Percentiles rank a stretch among this genome's conserved stretches.
phyloP scores from a whole-genome alignment of 2,113 vertebrate genomes.

The Rhea americana region DNA sequence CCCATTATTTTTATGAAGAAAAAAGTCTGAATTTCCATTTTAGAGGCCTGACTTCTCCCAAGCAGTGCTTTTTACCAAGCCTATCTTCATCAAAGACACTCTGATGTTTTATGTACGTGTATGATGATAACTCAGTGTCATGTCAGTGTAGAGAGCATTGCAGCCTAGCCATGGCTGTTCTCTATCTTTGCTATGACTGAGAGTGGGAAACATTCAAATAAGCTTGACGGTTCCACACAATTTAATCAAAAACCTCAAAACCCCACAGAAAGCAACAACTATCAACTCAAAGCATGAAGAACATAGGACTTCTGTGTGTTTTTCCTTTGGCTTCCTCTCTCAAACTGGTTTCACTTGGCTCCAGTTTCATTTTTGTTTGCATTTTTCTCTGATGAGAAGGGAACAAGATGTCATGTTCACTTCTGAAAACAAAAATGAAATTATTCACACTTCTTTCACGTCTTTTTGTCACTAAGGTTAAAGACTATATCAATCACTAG shows the following conservation, averaged over 20 bases:
- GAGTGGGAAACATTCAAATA: not conserved
- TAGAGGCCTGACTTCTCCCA: not conserved
- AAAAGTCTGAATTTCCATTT: not conserved
- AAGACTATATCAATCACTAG: not conserved
- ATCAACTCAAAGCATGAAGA: not conserved
- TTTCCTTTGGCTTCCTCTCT: conserved; percentile 42
- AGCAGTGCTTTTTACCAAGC: not conserved
- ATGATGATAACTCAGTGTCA: not conserved
- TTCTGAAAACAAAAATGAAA: conserved; percentile 41
- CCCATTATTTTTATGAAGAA: not conserved
- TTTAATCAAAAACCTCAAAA: conserved; percentile 40
- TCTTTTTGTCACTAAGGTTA: not conserved
- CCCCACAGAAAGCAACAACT: not conserved
- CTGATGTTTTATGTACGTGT: fast-evolving
- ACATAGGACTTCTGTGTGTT: conserved; percentile 15
- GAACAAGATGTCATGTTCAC: conserved; percentile 47
- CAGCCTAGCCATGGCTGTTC: fast-evolving
- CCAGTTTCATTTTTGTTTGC: conserved; percentile 60
- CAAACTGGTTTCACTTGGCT: conserved; percentile 49
- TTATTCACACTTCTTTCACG: conserved; percentile 40
- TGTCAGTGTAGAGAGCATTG: not conserved
- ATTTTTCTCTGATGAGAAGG: conserved; percentile 57
- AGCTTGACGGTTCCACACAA: not conserved
- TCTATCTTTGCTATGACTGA: not conserved
- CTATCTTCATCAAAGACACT: not conserved